phyloP scores from a whole-genome alignment of 2,888 invertebrate species.

The Hofmannophila pseudospretella region DNA sequence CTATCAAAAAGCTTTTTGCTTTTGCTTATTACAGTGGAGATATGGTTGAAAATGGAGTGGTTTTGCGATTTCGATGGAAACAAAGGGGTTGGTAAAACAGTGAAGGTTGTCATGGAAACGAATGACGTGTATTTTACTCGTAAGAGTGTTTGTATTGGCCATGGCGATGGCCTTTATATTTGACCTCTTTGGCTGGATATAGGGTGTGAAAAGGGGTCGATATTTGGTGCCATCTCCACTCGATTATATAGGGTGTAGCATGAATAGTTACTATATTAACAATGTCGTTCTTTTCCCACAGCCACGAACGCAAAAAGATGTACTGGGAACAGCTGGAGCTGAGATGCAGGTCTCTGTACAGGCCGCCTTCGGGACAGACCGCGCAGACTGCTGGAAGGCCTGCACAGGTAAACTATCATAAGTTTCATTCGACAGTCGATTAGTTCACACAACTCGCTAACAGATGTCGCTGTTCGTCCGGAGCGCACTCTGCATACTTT shows the following conservation, averaged over 20 bases:
- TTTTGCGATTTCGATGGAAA: slow-evolving; percentile 17
- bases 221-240: not conserved
- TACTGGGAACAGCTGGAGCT: slow-evolving; percentile 95
- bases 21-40: not conserved
- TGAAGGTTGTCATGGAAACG: slow-evolving; percentile 20
- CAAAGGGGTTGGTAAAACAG: slow-evolving; percentile 5
- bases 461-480: too few relatives aligned
- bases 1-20: not conserved
- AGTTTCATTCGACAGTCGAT: too few relatives aligned
- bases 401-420: slow-evolving; percentile 48
- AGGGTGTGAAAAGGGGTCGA: not conserved
- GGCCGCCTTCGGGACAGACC: slow-evolving; percentile 50
- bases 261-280: too few relatives aligned
- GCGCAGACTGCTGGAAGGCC: slow-evolving; percentile 41
- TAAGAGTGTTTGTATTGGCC: slow-evolving; percentile 1
- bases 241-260: too few relatives aligned
- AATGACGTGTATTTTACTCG: slow-evolving; percentile 11
- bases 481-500: too few relatives aligned
- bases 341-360: slow-evolving; percentile 87
- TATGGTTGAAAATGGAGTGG: not conserved
- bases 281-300: slow-evolving; percentile 49
- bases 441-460: too few relatives aligned
- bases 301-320: slow-evolving; percentile 96
- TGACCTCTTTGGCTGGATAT: slow-evolving; percentile 5
- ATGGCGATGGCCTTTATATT: not conserved